phyloP scores from a whole-genome alignment of 2,113 vertebrate species.

The Etheostoma spectabile region DNA sequence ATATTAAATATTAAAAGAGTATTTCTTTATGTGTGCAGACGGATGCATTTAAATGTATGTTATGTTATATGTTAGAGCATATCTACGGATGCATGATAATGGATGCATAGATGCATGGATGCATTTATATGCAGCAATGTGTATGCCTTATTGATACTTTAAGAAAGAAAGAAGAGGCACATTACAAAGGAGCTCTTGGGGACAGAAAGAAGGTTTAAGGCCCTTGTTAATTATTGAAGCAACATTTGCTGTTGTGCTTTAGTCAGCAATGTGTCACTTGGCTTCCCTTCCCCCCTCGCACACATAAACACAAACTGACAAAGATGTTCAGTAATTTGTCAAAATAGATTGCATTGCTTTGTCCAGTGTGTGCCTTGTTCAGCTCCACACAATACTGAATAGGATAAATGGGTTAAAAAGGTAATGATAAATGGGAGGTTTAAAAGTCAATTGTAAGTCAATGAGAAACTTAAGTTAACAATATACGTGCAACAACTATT shows the following conservation, averaged over 20 bases:
- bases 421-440: constrained; percentile 13
- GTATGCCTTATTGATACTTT: background rate
- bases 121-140: background rate
- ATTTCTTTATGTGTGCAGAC: background rate
- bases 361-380: background rate
- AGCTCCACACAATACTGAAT: background rate
- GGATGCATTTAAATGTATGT: background rate
- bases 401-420: background rate
- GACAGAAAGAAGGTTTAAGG: constrained; percentile 48
- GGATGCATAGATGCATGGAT: constrained; percentile 2
- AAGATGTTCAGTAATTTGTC: constrained; percentile 34
- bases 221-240: constrained; percentile 74
- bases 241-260: constrained; percentile 52
- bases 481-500: constrained; percentile 44
- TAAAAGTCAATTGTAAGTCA: constrained; percentile 43
- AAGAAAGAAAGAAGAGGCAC: background rate
- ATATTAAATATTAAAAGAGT: too few relatives aligned
- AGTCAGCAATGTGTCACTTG: constrained; percentile 58
- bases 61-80: background rate
- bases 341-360: constrained; percentile 27
- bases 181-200: constrained; percentile 33
- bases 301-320: constrained; percentile 31
- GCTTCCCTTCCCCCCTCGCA: background rate
- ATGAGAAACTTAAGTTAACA: constrained; percentile 43
- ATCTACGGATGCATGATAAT: constrained; percentile 3